phyloP scores from a whole-genome alignment of 2,888 invertebrate species.

The Alviniconcha strummeri region DNA sequence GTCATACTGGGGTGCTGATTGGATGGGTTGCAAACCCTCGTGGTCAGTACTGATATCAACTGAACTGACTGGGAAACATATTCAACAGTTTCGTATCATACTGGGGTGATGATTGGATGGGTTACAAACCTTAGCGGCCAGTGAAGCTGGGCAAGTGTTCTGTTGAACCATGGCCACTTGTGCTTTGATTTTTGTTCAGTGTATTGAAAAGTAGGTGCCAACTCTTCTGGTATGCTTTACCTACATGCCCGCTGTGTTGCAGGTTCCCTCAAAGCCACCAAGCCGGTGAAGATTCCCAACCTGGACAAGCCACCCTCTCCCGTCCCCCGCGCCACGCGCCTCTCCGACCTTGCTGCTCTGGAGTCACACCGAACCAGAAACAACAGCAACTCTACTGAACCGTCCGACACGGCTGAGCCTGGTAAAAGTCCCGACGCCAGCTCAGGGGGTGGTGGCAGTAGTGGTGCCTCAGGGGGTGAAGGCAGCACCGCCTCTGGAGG shows the following conservation, averaged over 20 bases:
- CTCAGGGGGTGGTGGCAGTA: neutral
- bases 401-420: neutral
- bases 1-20: too few species aligned
- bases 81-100: too few species aligned
- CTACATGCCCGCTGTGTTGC: neutral
- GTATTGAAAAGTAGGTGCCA: too few species aligned
- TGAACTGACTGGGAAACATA: too few species aligned
- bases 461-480: neutral
- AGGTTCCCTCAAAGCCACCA: slow-evolving; percentile 34
- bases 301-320: neutral
- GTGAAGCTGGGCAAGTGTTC: too few species aligned
- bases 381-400: neutral
- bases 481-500: neutral
- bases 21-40: too few species aligned
- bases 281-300: slow-evolving; percentile 4
- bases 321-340: neutral
- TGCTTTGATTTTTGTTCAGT: too few species aligned
- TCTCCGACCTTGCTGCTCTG: neutral
- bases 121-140: too few species aligned
- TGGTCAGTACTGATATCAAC: too few species aligned
- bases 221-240: too few species aligned
- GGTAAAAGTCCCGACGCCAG: slow-evolving; percentile 19
- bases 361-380: neutral
- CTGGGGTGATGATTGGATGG: too few species aligned
- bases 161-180: too few species aligned